Evolutionary conservation across 2,113 vertebrate genomes (phyloP).

Genomic region (human): DNA sequence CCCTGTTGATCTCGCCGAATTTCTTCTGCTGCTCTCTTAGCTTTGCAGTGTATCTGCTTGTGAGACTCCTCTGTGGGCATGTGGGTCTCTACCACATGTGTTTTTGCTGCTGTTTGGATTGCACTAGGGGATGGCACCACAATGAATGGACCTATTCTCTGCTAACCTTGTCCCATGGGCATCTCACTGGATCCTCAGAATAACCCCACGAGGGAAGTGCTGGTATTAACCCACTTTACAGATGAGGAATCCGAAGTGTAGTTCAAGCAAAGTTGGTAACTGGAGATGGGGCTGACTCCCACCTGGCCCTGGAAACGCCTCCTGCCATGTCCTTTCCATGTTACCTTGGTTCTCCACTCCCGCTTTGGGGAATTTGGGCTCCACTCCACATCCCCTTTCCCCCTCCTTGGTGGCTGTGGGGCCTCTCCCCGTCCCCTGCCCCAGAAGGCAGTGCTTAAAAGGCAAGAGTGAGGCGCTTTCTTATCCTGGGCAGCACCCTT

Average conservation of each 20-base stretch:
- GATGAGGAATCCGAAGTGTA: not conserved
- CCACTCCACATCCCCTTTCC: not conserved
- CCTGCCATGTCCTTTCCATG: rapidly evolving
- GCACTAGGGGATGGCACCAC: not conserved
- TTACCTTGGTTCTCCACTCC: not conserved
- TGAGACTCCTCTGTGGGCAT: not conserved
- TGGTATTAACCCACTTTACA: not conserved
- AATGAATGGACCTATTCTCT: not conserved
- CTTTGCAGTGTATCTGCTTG: not conserved
- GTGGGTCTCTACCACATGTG: not conserved
- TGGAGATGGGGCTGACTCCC: not conserved
- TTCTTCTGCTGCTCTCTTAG: not conserved
- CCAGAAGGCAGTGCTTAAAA: not conserved
- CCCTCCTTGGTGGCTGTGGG: not conserved
- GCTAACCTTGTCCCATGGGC: not conserved
- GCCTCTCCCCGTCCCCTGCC: not conserved
- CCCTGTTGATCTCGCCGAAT: not conserved
- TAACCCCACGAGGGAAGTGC: not conserved
- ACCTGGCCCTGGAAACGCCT: not conserved
- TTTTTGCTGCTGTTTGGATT: not conserved
- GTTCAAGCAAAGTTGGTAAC: not conserved
- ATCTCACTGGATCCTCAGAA: not conserved
- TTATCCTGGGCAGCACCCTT: not conserved
- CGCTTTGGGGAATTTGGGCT: not conserved
- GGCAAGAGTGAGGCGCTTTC: not conserved